Conservation (phyloP, 64 coral and sea anemone species). For the Acropora yongei region DNA sequence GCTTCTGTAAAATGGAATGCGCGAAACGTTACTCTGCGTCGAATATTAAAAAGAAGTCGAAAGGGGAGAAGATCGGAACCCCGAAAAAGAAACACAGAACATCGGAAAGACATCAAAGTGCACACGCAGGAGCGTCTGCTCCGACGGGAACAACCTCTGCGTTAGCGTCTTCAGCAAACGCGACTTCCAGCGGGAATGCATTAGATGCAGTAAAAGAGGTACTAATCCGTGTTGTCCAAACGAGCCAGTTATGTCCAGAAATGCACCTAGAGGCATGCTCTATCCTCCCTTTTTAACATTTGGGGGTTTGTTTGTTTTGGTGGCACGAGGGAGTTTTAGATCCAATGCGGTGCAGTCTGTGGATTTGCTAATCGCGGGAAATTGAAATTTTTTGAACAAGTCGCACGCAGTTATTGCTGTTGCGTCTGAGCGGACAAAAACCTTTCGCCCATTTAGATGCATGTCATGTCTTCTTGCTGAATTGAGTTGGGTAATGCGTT, state of each 20-base stretch:
- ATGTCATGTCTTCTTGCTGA: too few species aligned
- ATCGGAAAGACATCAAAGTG: conserved; percentile 56
- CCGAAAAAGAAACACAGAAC: conserved; percentile 88
- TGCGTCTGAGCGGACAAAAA: too few species aligned
- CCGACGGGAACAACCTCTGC: conserved; percentile 28
- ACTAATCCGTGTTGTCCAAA: not conserved
- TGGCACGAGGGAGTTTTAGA: not conserved
- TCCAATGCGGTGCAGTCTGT: not conserved
- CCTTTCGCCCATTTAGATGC: too few species aligned
- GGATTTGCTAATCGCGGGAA: not conserved
- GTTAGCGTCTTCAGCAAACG: not conserved
- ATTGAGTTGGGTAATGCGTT: too few species aligned
- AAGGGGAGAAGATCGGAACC: conserved; percentile 78
- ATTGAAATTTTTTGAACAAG: not conserved
- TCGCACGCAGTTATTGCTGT: not conserved
- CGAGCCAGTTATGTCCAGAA: too few species aligned
- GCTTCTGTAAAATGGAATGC: conserved; percentile 99
- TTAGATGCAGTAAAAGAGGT: not conserved
- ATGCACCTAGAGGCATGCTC: too few species aligned
- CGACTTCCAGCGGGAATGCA: conserved; percentile 8
- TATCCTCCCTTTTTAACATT: too few species aligned
- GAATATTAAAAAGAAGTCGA: conserved; percentile 98
- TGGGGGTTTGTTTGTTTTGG: too few species aligned
- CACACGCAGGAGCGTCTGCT: conserved; percentile 38
- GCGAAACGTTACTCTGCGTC: conserved; percentile 99